phyloP scores from a whole-genome alignment of 2,113 vertebrate species.

The Carassius carassius region DNA sequence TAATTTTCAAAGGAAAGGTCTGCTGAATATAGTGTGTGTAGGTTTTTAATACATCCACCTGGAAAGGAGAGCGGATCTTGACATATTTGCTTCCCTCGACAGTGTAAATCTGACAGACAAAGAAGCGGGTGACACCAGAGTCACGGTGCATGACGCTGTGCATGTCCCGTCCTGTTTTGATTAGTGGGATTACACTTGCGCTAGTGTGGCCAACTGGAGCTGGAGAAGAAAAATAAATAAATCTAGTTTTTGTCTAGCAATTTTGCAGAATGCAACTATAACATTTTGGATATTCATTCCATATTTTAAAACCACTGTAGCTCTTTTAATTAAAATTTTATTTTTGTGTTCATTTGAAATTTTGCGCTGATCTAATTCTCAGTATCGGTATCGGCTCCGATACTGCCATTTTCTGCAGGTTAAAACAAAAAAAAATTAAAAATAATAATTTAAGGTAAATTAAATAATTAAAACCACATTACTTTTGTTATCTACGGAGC shows the following conservation, averaged over 20 bases:
- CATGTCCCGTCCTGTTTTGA: constrained; percentile 88
- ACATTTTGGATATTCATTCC: too few relatives aligned
- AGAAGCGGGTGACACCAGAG: constrained; percentile 87
- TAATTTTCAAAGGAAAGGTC: neutral
- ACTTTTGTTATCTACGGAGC: too few relatives aligned
- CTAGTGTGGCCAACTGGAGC: constrained; percentile 87
- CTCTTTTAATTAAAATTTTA: too few relatives aligned
- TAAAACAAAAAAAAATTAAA: too few relatives aligned
- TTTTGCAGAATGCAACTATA: neutral
- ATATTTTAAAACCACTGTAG: too few relatives aligned
- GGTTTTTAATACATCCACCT: constrained; percentile 72
- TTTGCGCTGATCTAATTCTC: too few relatives aligned
- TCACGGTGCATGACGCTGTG: constrained; percentile 87
- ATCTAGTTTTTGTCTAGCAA: neutral
- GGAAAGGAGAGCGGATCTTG: constrained; percentile 93
- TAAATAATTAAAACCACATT: too few relatives aligned
- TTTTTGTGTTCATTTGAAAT: too few relatives aligned
- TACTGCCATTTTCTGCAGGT: too few relatives aligned
- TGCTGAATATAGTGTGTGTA: neutral
- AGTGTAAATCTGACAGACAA: constrained; percentile 94
- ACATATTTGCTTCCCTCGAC: constrained; percentile 91
- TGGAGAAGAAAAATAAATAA: constrained; percentile 57
- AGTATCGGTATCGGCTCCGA: too few relatives aligned
- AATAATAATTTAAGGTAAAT: too few relatives aligned
- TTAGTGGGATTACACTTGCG: constrained; percentile 87